Percentiles rank a stretch among this genome's conserved stretches.
phyloP scores from a whole-genome alignment of 1,140 invertebrate genomes.

The Drosophila suzukii region DNA sequence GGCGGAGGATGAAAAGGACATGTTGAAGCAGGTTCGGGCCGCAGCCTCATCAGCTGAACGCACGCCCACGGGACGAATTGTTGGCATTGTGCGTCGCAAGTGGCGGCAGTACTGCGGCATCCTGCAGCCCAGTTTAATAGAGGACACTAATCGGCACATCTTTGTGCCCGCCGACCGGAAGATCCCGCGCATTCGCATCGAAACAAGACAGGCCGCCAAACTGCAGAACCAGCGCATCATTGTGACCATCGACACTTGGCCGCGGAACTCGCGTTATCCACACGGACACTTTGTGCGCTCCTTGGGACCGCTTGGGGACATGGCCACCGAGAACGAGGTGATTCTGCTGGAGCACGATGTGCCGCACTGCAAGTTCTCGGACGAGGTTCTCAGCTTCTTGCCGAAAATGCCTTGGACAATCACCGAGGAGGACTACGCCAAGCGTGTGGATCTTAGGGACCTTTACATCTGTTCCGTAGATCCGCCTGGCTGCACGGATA shows the following conservation, averaged over 20 bases:
- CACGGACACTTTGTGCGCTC: slow-evolving; percentile 95
- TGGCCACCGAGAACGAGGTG: slow-evolving; percentile 97
- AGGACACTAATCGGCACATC: slow-evolving; percentile 90
- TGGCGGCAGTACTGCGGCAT: slow-evolving; percentile 99
- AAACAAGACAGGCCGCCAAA: slow-evolving; percentile 94
- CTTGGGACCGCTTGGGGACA: slow-evolving; percentile 92
- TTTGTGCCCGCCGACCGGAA: slow-evolving; percentile 96
- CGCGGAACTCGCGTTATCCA: slow-evolving; percentile 90
- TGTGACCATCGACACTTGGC: slow-evolving; percentile 97
- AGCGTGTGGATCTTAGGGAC: slow-evolving; percentile 93
- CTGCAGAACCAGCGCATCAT: slow-evolving; percentile 94
- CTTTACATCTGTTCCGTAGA: slow-evolving; percentile 98
- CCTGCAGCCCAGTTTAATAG: slow-evolving; percentile 91
- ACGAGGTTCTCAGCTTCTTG: slow-evolving; percentile 96
- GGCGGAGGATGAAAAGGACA: slow-evolving; percentile 61
- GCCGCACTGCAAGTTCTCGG: slow-evolving; percentile 97
- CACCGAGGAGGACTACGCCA: slow-evolving; percentile 91
- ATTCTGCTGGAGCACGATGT: slow-evolving; percentile 98
- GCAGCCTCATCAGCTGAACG: slow-evolving; percentile 85
- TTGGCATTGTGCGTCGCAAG: slow-evolving; percentile 97
- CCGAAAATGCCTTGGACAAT: slow-evolving; percentile 96
- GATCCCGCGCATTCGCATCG: slow-evolving; percentile 96
- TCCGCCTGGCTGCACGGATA: slow-evolving; percentile 99
- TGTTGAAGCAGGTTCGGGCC: slow-evolving; percentile 66
- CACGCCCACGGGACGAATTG: slow-evolving; percentile 93